phyloP scores from a whole-genome alignment of 2,888 invertebrate species.

The Rhabditophanes sp. region DNA sequence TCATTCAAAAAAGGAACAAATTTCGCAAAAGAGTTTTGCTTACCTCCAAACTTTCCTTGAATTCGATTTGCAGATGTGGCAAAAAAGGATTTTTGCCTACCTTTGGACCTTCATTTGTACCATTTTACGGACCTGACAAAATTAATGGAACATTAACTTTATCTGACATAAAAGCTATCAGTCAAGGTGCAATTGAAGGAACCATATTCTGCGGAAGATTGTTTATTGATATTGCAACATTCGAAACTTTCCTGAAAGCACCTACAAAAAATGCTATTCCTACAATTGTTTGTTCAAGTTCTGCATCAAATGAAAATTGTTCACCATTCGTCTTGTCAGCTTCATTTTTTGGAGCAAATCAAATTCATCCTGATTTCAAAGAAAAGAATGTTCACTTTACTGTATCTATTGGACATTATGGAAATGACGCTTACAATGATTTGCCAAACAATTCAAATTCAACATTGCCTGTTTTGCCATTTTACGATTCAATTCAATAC shows the following conservation, averaged over 20 bases:
- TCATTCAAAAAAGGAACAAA: conserved; percentile 9
- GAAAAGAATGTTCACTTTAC: conserved; percentile 17
- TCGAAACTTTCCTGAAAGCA: conserved; percentile 17
- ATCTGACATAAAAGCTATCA: conserved; percentile 5
- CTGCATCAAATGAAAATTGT: conserved; percentile 14
- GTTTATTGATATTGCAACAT: conserved; percentile 18
- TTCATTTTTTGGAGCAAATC: conserved; percentile 25
- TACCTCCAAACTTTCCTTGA: conserved; percentile 14
- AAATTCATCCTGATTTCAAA: conserved; percentile 25
- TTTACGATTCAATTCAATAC: conserved; percentile 22
- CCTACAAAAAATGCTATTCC: conserved; percentile 11
- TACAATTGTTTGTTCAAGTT: conserved; percentile 10
- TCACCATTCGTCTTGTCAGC: conserved; percentile 18
- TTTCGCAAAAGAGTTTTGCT: conserved; percentile 10
- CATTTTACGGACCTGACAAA: conserved; percentile 25
- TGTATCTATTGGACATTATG: conserved; percentile 17
- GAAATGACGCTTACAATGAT: conserved; percentile 12
- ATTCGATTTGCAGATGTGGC: conserved; percentile 23
- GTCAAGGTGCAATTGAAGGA: conserved; percentile 13
- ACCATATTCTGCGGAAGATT: conserved; percentile 21
- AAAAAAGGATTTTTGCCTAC: conserved; percentile 27
- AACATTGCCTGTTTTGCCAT: conserved; percentile 19
- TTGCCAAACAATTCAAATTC: conserved; percentile 12
- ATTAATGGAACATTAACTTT: conserved; percentile 7
- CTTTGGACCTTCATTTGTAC: conserved; percentile 28